Conservation (phyloP, 1,140 invertebrate genomes). For the Hyles euphorbiae region DNA sequence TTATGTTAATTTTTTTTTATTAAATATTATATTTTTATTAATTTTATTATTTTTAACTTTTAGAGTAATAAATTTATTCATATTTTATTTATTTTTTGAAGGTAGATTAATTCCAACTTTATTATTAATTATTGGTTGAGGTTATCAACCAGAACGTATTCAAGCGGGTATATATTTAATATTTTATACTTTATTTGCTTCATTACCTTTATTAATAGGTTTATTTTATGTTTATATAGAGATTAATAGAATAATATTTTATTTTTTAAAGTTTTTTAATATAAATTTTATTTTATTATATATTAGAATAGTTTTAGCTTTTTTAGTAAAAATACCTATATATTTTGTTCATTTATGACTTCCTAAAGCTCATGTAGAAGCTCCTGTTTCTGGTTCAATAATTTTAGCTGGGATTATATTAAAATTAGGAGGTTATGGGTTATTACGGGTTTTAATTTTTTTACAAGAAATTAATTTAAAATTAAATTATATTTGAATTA, state of each 20-base stretch:
- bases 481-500: constrained; percentile 55
- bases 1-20: too few relatives aligned
- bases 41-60: too few relatives aligned
- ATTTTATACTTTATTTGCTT: constrained; percentile 79
- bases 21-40: too few relatives aligned
- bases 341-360: constrained; percentile 83
- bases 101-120: constrained; percentile 78
- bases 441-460: constrained; percentile 75
- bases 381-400: constrained; percentile 81
- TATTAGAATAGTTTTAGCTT: constrained; percentile 75
- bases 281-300: constrained; percentile 70
- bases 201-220: constrained; percentile 77
- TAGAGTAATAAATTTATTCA: constrained; percentile 71
- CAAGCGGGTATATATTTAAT: constrained; percentile 78
- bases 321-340: constrained; percentile 83
- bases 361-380: constrained; percentile 84
- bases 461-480: constrained; percentile 57
- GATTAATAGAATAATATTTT: constrained; percentile 66
- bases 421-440: constrained; percentile 81
- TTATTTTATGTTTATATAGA: constrained; percentile 68
- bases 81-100: constrained; percentile 83
- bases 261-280: constrained; percentile 64
- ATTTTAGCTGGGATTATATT: constrained; percentile 82
- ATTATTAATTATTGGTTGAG: constrained; percentile 80
- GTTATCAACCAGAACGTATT: constrained; percentile 78